Base-by-base conservation (phyloP, 2,888 invertebrate species). In the Ormyrus labotus region DNA sequence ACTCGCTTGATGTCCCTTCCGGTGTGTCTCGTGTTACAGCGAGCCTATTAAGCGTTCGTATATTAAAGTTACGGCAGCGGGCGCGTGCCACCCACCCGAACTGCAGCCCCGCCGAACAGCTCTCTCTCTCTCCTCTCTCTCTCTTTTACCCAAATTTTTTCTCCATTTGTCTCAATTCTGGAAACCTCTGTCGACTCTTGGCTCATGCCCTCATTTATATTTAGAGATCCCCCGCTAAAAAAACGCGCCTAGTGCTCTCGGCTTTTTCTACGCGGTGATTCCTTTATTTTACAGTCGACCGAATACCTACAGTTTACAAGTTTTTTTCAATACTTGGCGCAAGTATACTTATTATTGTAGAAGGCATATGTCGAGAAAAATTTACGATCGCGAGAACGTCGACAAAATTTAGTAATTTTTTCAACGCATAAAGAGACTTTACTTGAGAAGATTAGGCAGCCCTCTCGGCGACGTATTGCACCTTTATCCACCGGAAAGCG, bases 11-110 rank as follows among this genome's bases (percentile, higher is more conserved):
- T 87, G 89, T 88, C 88, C 87, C 86, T 90, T 90, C 90, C 90
- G 89, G 89, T 88, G 86, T 87, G 89, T 88, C 89, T 90, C 88
- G 88, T 88, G 88, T 90, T 90, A 89, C 88, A 87, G 85, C 85
- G 81, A 85, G 85, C 85, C 85, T 83, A 86, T 89, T 88, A 88
- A 88, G 87, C 87, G 86, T 89, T 89, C 19, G 19, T 88, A 86
- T 88, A 90, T 90, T 89, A 87, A 88, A 89, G 87, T 89, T 89
- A 88, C 88, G 86, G 87, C 87, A 88, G 85, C 84, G 85, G 89
- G 88, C 90, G 88, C 90, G 90, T 90, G 90, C 90, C 90, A 88
- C 87, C 87, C 87, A 87, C 19, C 19, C 19, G 19, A 13, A 13
- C 88, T 84, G 83, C 83, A 86, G 10, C 19, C 19, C 19, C 19